phyloP scores from a whole-genome alignment of 2,797 vertebrate genomes.

The Microctenopoma stevenorrisi region DNA sequence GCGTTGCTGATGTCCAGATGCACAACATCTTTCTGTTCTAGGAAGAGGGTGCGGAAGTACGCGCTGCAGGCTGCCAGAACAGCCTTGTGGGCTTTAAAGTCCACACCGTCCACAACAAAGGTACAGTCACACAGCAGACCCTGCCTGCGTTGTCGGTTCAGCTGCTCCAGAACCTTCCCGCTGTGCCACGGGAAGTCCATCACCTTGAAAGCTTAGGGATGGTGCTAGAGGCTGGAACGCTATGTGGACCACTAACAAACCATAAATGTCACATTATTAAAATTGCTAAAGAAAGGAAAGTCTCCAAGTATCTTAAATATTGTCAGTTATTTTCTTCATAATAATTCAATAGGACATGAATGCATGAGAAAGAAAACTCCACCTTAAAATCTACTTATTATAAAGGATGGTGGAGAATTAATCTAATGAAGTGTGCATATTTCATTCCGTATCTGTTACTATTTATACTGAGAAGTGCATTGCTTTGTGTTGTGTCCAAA shows the following conservation, averaged over 20 bases:
- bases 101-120: slow-evolving; percentile 95
- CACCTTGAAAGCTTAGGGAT: slow-evolving; percentile 34
- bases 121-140: slow-evolving; percentile 97
- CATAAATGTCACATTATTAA: neutral
- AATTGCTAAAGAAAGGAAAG: neutral
- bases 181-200: slow-evolving; percentile 99
- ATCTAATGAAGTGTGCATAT: neutral
- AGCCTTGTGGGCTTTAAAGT: slow-evolving; percentile 97
- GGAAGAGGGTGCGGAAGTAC: slow-evolving; percentile 96
- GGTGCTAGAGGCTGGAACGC: neutral
- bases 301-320: neutral
- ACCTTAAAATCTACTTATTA: neutral
- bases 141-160: slow-evolving; percentile 93
- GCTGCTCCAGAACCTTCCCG: slow-evolving; percentile 92
- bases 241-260: slow-evolving; percentile 10
- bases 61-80: slow-evolving; percentile 95
- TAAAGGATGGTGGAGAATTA: too few species aligned
- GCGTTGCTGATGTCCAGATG: slow-evolving; percentile 98
- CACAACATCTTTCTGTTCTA: slow-evolving; percentile 98
- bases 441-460: too few species aligned
- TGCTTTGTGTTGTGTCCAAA: neutral
- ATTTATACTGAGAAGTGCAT: too few species aligned
- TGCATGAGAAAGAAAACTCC: neutral
- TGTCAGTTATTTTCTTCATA: too few species aligned
- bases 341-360: too few species aligned